Evolutionary conservation across 2,797 vertebrate species (phyloP).

Genomic region (Pterois miles): DNA sequence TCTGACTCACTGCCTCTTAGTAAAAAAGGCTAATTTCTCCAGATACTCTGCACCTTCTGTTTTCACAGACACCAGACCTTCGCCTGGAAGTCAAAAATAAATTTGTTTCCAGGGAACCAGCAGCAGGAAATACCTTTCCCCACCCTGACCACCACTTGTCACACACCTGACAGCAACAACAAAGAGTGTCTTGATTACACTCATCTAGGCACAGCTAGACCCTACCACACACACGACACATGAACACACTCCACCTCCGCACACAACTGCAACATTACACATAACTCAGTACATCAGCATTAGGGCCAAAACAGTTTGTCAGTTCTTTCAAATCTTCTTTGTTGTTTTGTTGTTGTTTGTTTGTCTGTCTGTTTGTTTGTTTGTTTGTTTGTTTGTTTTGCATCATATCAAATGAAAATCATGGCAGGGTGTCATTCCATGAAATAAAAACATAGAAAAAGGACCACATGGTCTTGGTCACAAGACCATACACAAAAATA

Average conservation of each 20-base stretch:
- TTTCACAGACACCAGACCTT: background rate
- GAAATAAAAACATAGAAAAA: too few relatives aligned
- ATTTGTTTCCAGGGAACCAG: conserved; percentile 25
- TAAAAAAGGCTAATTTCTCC: conserved; percentile 6
- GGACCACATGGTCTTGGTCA: too few relatives aligned
- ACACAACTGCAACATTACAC: background rate
- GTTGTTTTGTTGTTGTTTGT: too few relatives aligned
- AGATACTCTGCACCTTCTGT: background rate
- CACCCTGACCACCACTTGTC: conserved; percentile 39
- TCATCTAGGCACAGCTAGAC: conserved; percentile 26
- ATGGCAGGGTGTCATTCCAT: too few relatives aligned
- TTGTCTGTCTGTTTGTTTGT: too few relatives aligned
- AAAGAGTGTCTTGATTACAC: conserved; percentile 41
- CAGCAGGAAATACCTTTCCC: conserved; percentile 45
- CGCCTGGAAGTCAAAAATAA: background rate
- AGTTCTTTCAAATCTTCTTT: too few relatives aligned
- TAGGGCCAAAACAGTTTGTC: background rate
- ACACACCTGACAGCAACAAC: conserved; percentile 58
- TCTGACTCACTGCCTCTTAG: conserved; percentile 32
- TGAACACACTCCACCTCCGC: background rate
- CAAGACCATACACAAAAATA: too few relatives aligned
- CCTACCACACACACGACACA: background rate
- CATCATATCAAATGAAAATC: too few relatives aligned
- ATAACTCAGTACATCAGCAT: background rate
- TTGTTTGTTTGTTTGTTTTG: too few relatives aligned